Evolutionary conservation across 2,797 vertebrate genomes (phyloP).

Genomic region (Danio albolineatus): DNA sequence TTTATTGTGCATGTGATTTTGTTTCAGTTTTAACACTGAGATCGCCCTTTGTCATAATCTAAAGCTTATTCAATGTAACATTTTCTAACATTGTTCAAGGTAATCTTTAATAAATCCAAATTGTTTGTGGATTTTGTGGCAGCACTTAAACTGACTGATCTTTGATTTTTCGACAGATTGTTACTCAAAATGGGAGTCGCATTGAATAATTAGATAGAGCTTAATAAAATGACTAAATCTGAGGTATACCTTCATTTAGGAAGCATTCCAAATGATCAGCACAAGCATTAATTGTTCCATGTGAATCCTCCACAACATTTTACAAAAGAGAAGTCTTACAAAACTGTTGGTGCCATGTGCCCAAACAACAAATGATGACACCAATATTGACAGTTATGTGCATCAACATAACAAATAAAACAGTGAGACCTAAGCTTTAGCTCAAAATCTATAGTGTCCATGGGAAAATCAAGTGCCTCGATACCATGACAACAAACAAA

Average conservation of each 20-base stretch:
- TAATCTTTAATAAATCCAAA: background rate
- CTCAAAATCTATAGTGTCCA: constrained; percentile 16
- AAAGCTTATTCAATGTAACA: background rate
- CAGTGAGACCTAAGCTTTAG: background rate
- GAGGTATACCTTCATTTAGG: background rate
- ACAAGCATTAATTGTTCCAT: background rate
- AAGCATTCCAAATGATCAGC: background rate
- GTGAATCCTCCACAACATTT: background rate
- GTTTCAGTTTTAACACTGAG: background rate
- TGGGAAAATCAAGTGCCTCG: constrained; percentile 41
- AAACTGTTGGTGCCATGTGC: constrained; percentile 15
- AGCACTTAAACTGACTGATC: background rate
- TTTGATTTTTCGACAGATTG: background rate
- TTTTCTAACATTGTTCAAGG: background rate
- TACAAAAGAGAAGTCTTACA: constrained; percentile 20
- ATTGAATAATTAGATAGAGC: background rate
- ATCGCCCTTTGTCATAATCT: background rate
- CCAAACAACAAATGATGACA: background rate
- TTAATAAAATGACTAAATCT: background rate
- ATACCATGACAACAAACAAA: constrained; percentile 48
- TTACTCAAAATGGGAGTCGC: background rate
- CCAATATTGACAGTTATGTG: background rate
- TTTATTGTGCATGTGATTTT: background rate
- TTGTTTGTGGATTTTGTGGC: too few relatives aligned
- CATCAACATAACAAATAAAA: constrained; percentile 10